Percentiles rank a stretch among this genome's conserved stretches.
Evolutionary conservation across 2,888 invertebrate genomes (phyloP).

Genomic region (Hartigia nigra): DNA sequence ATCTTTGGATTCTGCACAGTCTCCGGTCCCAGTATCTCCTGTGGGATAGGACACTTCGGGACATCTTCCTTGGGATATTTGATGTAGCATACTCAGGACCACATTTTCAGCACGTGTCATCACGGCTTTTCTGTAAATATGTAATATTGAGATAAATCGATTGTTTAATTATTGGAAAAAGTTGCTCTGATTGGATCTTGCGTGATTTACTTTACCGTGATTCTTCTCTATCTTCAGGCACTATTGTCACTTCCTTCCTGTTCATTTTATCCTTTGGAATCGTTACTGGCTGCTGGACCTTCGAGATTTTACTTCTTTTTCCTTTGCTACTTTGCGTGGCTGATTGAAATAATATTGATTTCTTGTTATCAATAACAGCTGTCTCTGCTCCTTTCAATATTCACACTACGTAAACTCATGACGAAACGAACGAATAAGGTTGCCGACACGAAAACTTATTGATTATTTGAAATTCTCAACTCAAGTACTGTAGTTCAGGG

Average conservation of each 20-base stretch:
- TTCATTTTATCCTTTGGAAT: neutral
- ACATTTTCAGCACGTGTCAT: slow-evolving; percentile 42
- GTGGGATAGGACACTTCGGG: slow-evolving; percentile 37
- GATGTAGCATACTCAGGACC: slow-evolving; percentile 33
- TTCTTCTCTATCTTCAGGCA: neutral
- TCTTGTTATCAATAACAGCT: too few species aligned
- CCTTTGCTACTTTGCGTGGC: too few species aligned
- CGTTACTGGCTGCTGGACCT: too few species aligned
- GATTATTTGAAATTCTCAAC: too few species aligned
- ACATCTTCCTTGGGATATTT: slow-evolving; percentile 33
- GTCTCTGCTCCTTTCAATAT: too few species aligned
- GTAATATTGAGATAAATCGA: neutral
- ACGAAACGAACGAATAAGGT: too few species aligned
- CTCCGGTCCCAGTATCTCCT: neutral
- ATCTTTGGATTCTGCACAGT: neutral
- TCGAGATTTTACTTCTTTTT: too few species aligned
- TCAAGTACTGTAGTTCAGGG: too few species aligned
- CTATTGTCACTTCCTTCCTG: neutral
- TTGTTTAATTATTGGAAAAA: neutral
- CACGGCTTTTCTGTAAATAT: slow-evolving; percentile 33
- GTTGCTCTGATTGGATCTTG: neutral
- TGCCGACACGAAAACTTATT: too few species aligned
- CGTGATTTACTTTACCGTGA: neutral
- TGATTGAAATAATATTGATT: too few species aligned
- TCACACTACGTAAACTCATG: too few species aligned